Base-by-base conservation (phyloP, 2,888 invertebrate species). In the Erebia palarica region DNA sequence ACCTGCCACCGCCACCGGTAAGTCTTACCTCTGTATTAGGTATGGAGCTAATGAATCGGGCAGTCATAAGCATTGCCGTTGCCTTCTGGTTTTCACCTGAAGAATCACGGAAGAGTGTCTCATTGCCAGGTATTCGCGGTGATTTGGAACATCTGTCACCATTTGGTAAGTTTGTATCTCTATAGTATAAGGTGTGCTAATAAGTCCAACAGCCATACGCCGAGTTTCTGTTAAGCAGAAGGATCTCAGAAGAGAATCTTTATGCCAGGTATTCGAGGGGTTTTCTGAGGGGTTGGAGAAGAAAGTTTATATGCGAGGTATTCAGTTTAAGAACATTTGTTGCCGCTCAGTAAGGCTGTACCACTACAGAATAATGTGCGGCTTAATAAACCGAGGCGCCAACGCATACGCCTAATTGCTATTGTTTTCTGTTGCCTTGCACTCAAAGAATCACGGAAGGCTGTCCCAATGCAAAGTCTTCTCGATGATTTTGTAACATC, bases 1-100 rank as follows among this genome's bases (percentile, higher is more conserved):
- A 95, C 72, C 83, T 94, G 47, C 93, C 95, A 49, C 95, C 95
- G 65, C 94, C 95, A 80, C 95, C 95, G 88, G 95, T 95, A 92
- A 94, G 91, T 60, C 66, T 51, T 2, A 21, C 10, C 18, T 47
- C 1, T 49, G 13, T 21, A 18, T 21, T 63, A 36, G 14, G 2
- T 27, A 27, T 58, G 27, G 27, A 14, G 13, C 57, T 11, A 16
- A 55, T 18, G 3, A 57, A 21, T 21, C 10, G 5, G 27, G 27
- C 13, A 57, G 4, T 1, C 55, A 0, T 16, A 4, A 5, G 7
- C 51, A 11, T 53, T 18, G 53, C 9, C 9, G 16, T 53, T 53
- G 10, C n/a, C 18, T 55, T 18, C 18, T 18, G 18, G 1, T 9
- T 47, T 18, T 10, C 47, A 44, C 18, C 14, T 10, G 13, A 47